Evolutionary conservation across 2,797 vertebrate species (phyloP).

Genomic region (Tauraco hartlaubi): DNA sequence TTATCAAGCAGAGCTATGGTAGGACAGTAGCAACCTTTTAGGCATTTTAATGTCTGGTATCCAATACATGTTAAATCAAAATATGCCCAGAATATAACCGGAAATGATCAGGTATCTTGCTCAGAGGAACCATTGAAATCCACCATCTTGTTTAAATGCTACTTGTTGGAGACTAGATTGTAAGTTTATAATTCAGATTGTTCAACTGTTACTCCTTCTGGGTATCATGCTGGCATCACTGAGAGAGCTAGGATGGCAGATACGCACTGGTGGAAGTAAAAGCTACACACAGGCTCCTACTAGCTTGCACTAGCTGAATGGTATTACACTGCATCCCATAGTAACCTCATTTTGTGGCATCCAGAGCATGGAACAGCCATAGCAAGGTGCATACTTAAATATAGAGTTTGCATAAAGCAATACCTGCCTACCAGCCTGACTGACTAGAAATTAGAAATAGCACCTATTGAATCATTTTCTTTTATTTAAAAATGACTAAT

Average conservation of each 20-base stretch:
- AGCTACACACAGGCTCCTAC: background rate
- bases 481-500: background rate
- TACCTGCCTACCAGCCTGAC: background rate
- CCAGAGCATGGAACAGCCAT: rapidly evolving
- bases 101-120: background rate
- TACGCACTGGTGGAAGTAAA: background rate
- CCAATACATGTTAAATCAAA: background rate
- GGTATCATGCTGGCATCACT: background rate
- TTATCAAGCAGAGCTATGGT: background rate
- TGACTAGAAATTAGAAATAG: background rate
- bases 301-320: background rate
- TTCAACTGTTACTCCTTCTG: background rate
- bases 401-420: background rate
- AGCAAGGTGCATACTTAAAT: background rate
- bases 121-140: background rate
- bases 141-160: background rate
- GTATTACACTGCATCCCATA: background rate
- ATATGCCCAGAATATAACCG: background rate
- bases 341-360: background rate
- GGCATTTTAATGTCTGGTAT: background rate
- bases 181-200: background rate
- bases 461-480: background rate
- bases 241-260: background rate
- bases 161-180: background rate
- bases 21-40: background rate